These are phyloP conservation scores for Platycnemis pennipes DNA, from an alignment of 2,888 invertebrate species.

Conservation along the genomic window DNA sequence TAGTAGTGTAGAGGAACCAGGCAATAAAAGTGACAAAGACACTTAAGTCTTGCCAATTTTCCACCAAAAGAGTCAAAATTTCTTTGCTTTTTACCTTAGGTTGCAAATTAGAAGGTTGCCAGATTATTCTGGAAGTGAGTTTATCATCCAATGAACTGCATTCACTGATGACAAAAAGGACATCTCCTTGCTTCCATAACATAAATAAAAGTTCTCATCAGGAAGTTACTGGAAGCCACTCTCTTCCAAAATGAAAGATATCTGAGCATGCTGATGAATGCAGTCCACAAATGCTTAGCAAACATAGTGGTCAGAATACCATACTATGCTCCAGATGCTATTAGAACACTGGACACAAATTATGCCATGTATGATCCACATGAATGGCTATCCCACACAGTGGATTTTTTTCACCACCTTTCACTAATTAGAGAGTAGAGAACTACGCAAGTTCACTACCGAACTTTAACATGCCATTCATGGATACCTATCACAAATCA, in stretches of 20 bases:
- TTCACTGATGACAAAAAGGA: not conserved
- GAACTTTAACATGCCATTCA: not conserved
- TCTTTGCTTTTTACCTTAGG: conserved; percentile 6
- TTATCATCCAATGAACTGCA: not conserved
- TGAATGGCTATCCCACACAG: not conserved
- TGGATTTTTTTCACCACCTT: not conserved
- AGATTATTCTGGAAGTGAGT: not conserved
- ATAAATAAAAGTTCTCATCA: not conserved
- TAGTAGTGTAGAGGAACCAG: not conserved
- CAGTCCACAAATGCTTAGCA: not conserved
- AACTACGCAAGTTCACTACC: not conserved
- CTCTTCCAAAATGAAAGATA: not conserved
- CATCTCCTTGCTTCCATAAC: not conserved
- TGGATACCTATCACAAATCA: not conserved
- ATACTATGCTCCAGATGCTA: not conserved
- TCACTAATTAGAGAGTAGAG: not conserved
- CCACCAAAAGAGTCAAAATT: not conserved
- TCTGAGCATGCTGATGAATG: not conserved
- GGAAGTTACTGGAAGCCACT: not conserved
- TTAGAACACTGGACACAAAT: not conserved
- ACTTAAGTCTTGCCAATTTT: not conserved
- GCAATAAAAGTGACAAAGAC: not conserved
- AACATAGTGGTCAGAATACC: not conserved
- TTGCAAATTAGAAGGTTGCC: not conserved
- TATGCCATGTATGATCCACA: not conserved